Percentiles rank a stretch among this genome's conserved stretches.
phyloP scores from a whole-genome alignment of 2,888 invertebrate genomes.

The Diplolepis rosae region DNA sequence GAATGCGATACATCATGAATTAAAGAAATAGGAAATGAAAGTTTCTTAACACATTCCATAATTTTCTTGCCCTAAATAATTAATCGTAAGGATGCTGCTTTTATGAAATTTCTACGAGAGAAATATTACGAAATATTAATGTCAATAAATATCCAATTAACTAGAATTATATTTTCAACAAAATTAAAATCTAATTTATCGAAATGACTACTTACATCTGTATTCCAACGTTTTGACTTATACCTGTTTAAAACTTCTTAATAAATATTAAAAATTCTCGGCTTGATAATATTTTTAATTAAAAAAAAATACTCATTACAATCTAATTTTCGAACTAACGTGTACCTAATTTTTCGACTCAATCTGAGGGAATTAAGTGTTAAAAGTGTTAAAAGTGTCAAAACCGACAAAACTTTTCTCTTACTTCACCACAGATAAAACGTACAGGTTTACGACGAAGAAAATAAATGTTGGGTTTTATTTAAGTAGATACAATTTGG shows the following conservation, averaged over 20 bases:
- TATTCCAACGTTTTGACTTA: too few relatives aligned
- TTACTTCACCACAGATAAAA: background rate
- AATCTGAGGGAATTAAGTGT: too few relatives aligned
- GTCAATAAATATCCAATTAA: too few relatives aligned
- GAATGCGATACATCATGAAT: background rate
- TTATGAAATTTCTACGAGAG: too few relatives aligned
- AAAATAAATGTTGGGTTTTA: background rate
- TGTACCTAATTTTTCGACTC: background rate
- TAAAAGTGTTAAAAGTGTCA: background rate
- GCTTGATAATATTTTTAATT: background rate
- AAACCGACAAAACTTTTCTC: background rate
- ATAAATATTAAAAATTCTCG: background rate
- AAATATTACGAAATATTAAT: too few relatives aligned
- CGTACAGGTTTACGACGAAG: background rate
- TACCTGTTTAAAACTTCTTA: too few relatives aligned
- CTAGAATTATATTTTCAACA: too few relatives aligned
- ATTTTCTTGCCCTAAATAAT: background rate
- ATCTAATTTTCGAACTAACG: background rate
- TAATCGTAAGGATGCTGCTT: too few relatives aligned
- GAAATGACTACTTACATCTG: too few relatives aligned
- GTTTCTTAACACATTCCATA: background rate
- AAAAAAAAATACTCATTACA: background rate
- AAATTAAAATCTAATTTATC: too few relatives aligned
- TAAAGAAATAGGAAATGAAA: background rate
- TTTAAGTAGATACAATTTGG: background rate